Conservation (phyloP, 2,888 invertebrate species). For the Cyaniris semiargus region DNA sequence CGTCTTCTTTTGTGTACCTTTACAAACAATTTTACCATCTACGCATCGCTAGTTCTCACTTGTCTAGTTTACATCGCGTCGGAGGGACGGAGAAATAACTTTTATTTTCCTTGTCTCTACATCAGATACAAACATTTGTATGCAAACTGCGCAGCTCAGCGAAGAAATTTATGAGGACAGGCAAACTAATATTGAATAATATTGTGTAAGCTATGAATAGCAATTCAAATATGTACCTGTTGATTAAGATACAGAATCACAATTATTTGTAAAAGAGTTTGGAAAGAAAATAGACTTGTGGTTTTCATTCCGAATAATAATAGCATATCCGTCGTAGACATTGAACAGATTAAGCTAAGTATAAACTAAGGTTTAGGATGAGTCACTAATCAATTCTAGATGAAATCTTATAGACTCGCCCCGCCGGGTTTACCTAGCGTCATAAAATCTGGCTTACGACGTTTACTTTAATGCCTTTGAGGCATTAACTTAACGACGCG, state of each 20-base stretch:
- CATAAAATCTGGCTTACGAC: slow-evolving; percentile 9
- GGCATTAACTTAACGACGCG: slow-evolving; percentile 16
- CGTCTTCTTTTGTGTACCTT: too few relatives aligned
- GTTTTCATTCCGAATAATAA: not conserved
- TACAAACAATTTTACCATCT: too few relatives aligned
- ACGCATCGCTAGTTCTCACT: not conserved
- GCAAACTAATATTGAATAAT: slow-evolving; percentile 14
- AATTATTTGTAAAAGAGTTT: not conserved
- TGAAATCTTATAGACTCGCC: slow-evolving; percentile 3
- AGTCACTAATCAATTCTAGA: not conserved
- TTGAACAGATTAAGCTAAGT: not conserved
- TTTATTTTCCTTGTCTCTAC: not conserved
- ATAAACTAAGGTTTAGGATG: not conserved
- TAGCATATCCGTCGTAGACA: not conserved
- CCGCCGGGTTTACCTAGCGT: not conserved
- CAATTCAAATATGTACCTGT: slow-evolving; percentile 2
- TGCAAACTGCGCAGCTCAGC: not conserved
- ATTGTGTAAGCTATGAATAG: not conserved
- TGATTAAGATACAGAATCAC: not conserved
- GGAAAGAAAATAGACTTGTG: not conserved
- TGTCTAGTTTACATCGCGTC: not conserved
- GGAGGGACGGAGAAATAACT: not conserved
- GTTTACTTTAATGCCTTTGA: slow-evolving; percentile 9
- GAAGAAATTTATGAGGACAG: not conserved
- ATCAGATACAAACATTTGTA: not conserved